Conservation (phyloP, 37 sponge, comb jelly and placozoan species). For the Chondrilla cf. caribensis region DNA sequence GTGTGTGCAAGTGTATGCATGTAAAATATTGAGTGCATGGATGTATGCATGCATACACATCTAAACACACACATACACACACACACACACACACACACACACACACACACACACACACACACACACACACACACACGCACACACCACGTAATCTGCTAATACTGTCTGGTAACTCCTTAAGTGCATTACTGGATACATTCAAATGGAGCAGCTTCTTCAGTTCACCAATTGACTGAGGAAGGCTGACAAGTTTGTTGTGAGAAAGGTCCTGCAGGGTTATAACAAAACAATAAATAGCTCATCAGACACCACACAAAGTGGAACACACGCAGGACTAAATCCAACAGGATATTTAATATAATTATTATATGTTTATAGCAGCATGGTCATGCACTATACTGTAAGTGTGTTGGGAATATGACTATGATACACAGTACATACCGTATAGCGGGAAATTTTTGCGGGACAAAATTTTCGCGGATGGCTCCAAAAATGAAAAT, state of each 20-base stretch:
- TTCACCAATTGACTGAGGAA: conserved; percentile 44
- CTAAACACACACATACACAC: background rate
- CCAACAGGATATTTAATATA: too few relatives aligned
- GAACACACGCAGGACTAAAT: too few relatives aligned
- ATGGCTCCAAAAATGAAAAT: too few relatives aligned
- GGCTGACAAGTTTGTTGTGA: conserved; percentile 53
- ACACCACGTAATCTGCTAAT: conserved; percentile 39
- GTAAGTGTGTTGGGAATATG: too few relatives aligned
- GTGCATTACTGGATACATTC: conserved; percentile 33
- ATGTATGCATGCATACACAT: background rate
- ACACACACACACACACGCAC: conserved; percentile 20
- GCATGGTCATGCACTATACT: too few relatives aligned
- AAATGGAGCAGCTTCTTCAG: conserved; percentile 23
- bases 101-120: conserved; percentile 20
- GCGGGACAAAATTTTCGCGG: too few relatives aligned
- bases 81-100: conserved; percentile 28
- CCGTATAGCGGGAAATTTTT: too few relatives aligned
- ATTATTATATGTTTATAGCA: too few relatives aligned
- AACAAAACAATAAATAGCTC: background rate
- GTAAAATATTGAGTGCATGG: background rate
- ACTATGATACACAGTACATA: too few relatives aligned
- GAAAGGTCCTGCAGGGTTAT: conserved; percentile 44
- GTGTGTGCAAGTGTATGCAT: background rate
- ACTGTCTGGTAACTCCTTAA: conserved; percentile 40
- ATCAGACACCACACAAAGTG: background rate